A percentile compares a stretch with the other conserved stretches of the same genome.
Evolutionary conservation across 2,113 vertebrate genomes (phyloP).

Genomic region (Collichthys lucidus): DNA sequence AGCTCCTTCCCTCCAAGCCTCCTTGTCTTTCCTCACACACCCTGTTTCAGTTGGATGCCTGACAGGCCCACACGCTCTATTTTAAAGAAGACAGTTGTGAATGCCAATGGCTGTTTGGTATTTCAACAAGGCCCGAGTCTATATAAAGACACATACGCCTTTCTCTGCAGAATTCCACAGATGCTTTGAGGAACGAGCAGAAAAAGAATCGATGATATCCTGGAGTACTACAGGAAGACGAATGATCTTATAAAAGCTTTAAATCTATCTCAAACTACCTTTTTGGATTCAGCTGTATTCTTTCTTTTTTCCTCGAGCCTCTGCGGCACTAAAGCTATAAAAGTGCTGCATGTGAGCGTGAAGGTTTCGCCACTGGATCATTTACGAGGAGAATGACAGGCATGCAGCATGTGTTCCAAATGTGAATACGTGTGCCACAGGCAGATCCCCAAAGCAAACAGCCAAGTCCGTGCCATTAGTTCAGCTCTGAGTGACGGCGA

Average conservation of each 20-base stretch:
- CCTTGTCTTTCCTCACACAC: conserved; percentile 28
- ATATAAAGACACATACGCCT: conserved; percentile 70
- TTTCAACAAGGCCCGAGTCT: conserved; percentile 64
- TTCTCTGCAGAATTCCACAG: conserved; percentile 71
- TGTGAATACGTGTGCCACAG: conserved; percentile 56
- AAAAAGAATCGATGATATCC: conserved; percentile 36
- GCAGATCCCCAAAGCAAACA: conserved; percentile 67
- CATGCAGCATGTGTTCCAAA: conserved; percentile 70
- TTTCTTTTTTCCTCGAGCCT: neutral
- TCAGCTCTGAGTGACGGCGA: conserved; percentile 52
- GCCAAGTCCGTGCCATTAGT: conserved; percentile 55
- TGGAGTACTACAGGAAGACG: neutral
- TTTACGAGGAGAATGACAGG: conserved; percentile 67
- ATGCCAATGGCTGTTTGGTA: conserved; percentile 70
- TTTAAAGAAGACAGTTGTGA: conserved; percentile 78
- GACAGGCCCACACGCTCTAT: conserved; percentile 65
- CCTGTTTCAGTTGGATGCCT: conserved; percentile 52
- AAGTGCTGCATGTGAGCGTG: conserved; percentile 30
- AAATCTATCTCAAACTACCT: neutral
- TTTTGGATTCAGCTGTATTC: neutral
- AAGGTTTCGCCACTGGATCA: conserved; percentile 48
- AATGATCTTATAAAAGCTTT: neutral
- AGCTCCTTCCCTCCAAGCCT: conserved; percentile 2
- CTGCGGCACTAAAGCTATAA: conserved; percentile 6
- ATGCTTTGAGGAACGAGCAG: conserved; percentile 50